Percentiles rank a stretch among this genome's conserved stretches.
Conservation (phyloP, 2,888 invertebrate species). For the Phrixothrix hirtus region DNA sequence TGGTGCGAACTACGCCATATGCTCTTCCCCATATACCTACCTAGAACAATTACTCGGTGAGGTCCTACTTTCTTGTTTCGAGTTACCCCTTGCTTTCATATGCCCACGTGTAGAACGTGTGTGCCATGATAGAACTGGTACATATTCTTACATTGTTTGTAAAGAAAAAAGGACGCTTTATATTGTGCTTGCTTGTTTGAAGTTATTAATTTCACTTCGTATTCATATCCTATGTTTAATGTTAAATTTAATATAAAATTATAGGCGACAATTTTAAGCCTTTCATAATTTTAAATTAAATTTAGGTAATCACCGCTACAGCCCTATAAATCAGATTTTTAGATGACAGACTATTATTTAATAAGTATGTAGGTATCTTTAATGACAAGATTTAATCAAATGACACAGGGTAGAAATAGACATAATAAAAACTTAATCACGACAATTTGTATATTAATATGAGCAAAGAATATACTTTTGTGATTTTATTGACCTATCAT, state of each 20-base stretch:
- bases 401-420: too few species aligned
- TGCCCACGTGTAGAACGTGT: conserved; percentile 4
- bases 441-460: too few species aligned
- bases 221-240: neutral
- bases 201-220: neutral
- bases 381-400: too few species aligned
- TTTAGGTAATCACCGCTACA: neutral
- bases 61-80: conserved; percentile 19
- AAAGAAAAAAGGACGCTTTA: neutral
- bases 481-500: too few species aligned
- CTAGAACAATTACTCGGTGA: conserved; percentile 16
- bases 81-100: conserved; percentile 14
- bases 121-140: conserved; percentile 14
- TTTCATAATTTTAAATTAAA: neutral
- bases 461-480: too few species aligned
- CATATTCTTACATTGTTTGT: conserved; percentile 6
- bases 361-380: too few species aligned
- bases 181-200: neutral
- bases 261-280: neutral
- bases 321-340: neutral
- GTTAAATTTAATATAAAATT: neutral
- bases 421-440: too few species aligned
- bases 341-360: neutral
- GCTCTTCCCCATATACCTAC: conserved; percentile 20
- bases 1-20: conserved; percentile 22